These are phyloP conservation scores for Drosophila pectinifera DNA, from an alignment of 1,140 invertebrate genomes.

Conservation along the genomic window DNA sequence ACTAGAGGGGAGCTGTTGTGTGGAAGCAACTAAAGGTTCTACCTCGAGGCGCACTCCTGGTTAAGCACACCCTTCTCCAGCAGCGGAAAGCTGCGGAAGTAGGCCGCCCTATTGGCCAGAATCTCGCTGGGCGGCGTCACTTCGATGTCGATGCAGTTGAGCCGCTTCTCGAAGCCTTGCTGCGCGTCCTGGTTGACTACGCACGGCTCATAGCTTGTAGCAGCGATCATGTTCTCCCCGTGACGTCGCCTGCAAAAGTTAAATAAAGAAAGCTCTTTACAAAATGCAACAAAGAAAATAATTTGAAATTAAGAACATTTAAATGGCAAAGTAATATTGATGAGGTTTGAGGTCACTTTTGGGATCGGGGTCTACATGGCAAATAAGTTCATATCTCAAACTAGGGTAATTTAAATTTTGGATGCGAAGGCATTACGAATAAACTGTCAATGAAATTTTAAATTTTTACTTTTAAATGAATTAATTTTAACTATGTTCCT, in stretches of 20 bases:
- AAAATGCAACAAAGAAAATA: not conserved
- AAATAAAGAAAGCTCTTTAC: not conserved
- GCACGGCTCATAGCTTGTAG: slow-evolving; percentile 92
- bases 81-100: slow-evolving; percentile 92
- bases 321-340: no score
- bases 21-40: slow-evolving; percentile 54
- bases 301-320: no score
- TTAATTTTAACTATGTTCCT: no score
- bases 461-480: no score
- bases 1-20: slow-evolving; percentile 1
- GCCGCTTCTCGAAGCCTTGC: slow-evolving; percentile 89
- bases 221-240: slow-evolving; percentile 91
- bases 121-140: slow-evolving; percentile 91
- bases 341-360: no score
- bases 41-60: slow-evolving; percentile 90
- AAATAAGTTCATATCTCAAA: no score
- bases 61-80: slow-evolving; percentile 92
- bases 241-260: slow-evolving; percentile 83
- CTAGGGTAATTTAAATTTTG: no score
- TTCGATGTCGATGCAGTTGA: slow-evolving; percentile 91
- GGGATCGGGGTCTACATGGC: no score
- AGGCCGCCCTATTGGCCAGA: slow-evolving; percentile 89
- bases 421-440: no score
- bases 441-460: no score
- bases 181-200: slow-evolving; percentile 90